These are phyloP conservation scores for Agrotis clavis DNA, from an alignment of 2,888 invertebrate genomes.

Conservation along the genomic window DNA sequence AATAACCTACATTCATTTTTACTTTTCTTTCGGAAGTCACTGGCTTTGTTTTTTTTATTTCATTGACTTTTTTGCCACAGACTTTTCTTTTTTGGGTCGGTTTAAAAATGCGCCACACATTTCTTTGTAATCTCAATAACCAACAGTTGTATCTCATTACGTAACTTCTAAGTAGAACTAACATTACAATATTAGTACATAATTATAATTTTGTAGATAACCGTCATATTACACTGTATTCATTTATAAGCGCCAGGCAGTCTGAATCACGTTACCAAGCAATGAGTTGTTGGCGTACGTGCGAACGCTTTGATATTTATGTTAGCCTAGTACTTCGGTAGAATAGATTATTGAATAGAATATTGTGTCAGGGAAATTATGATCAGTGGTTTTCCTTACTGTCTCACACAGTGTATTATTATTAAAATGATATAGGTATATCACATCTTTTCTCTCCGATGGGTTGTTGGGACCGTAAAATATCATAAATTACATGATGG, in stretches of 20 bases:
- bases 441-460: neutral
- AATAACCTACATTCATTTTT: too few relatives aligned
- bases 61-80: too few relatives aligned
- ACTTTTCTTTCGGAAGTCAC: too few relatives aligned
- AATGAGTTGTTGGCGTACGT: neutral
- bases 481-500: too few relatives aligned
- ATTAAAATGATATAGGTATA: neutral
- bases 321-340: neutral
- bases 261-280: slow-evolving; percentile 27
- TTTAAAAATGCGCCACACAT: too few relatives aligned
- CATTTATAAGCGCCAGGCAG: slow-evolving; percentile 48
- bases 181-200: slow-evolving; percentile 4
- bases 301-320: slow-evolving; percentile 4
- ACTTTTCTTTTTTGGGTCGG: too few relatives aligned
- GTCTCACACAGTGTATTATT: neutral
- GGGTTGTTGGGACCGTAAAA: too few relatives aligned
- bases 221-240: slow-evolving; percentile 3
- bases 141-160: neutral
- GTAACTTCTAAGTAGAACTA: neutral
- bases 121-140: neutral
- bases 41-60: too few relatives aligned
- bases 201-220: slow-evolving; percentile 2
- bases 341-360: neutral
- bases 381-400: neutral
- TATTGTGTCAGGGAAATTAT: neutral